Evolutionary conservation across 2,888 invertebrate genomes (phyloP).

Genomic region (Schizotus pectinicornis): DNA sequence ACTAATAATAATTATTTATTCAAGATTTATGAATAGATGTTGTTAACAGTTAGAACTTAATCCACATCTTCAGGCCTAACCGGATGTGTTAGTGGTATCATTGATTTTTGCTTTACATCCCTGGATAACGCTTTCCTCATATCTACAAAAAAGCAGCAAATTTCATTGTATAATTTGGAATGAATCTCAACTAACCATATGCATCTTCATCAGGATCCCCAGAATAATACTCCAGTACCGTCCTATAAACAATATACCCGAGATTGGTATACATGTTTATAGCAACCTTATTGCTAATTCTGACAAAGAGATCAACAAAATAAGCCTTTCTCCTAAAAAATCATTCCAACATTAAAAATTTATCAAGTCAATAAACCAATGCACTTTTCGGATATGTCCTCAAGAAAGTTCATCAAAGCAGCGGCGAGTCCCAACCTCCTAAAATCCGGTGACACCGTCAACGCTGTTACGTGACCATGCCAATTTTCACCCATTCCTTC

Average conservation of each 20-base stretch:
- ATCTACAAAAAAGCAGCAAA: conserved; percentile 66
- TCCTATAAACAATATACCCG: conserved; percentile 95
- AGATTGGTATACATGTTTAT: conserved; percentile 96
- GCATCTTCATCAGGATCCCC: conserved; percentile 99
- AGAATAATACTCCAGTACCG: conserved; percentile 97
- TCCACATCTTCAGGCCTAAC: conserved; percentile 96
- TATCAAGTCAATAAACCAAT: conserved; percentile 1
- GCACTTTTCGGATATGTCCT: conserved; percentile 95
- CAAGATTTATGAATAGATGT: too few relatives aligned
- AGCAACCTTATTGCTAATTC: conserved; percentile 96
- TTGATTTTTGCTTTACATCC: conserved; percentile 89
- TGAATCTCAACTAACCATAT: conserved; percentile 72
- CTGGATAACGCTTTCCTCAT: conserved; percentile 97
- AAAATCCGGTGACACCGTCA: conserved; percentile 95
- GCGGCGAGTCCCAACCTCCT: conserved; percentile 91
- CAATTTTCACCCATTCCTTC: conserved; percentile 96
- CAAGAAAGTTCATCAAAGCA: conserved; percentile 90
- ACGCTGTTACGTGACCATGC: conserved; percentile 99
- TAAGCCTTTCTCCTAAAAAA: conserved; percentile 88
- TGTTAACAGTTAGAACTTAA: conserved; percentile 5
- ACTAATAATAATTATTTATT: too few relatives aligned
- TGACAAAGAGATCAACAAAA: conserved; percentile 97
- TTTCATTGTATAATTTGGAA: conserved; percentile 4
- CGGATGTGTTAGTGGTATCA: conserved; percentile 92
- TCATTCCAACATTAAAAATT: conserved; percentile 2